Conservation (phyloP, 2,888 invertebrate genomes). For the Dynastes maya region DNA sequence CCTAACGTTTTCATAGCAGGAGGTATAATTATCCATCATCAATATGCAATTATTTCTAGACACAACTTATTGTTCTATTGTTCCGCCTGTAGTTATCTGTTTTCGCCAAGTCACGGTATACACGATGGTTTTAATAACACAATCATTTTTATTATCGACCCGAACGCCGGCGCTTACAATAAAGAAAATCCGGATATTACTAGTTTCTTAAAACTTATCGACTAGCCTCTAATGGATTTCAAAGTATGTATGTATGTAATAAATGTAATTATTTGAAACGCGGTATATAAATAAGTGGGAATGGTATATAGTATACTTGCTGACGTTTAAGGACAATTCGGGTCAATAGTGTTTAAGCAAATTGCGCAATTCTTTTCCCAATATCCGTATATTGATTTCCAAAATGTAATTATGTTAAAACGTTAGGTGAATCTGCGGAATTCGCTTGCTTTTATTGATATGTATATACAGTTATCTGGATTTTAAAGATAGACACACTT, state of each 20-base stretch:
- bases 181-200: constrained; percentile 30
- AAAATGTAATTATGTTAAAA: no score
- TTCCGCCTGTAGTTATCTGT: no score
- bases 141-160: neutral
- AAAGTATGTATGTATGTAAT: neutral
- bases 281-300: neutral
- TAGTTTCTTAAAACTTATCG: constrained; percentile 16
- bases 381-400: no score
- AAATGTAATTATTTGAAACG: neutral
- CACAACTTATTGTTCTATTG: neutral
- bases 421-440: no score
- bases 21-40: no score
- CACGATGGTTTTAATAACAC: constrained; percentile 6
- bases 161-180: constrained; percentile 33
- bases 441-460: no score
- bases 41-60: no score
- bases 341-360: neutral
- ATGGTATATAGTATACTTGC: neutral
- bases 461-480: no score
- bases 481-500: no score
- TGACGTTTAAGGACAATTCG: no score
- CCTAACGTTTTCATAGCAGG: no score
- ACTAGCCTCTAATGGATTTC: neutral
- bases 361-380: neutral
- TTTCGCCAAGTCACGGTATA: neutral